These are phyloP conservation scores for Scaeva pyrastri DNA, from an alignment of 2,888 invertebrate species.

Conservation along the genomic window DNA sequence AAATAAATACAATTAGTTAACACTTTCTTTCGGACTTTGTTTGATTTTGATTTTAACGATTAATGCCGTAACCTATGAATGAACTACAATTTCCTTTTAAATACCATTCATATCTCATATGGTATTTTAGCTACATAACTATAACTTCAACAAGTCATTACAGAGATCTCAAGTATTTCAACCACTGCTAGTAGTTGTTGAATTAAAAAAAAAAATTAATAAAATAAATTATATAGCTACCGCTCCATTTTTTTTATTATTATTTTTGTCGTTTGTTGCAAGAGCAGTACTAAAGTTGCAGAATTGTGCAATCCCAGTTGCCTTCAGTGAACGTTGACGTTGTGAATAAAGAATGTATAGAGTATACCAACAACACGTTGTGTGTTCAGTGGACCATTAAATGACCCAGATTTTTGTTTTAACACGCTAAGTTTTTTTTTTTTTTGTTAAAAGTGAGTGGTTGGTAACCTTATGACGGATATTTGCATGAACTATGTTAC, in stretches of 20 bases:
- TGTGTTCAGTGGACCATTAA: conserved; percentile 35
- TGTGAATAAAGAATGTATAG: neutral
- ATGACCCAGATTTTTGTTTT: conserved; percentile 46
- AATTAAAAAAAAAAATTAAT: conserved; percentile 2
- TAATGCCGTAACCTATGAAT: no score
- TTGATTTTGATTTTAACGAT: no score
- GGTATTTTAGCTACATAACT: no score
- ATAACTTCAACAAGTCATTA: neutral
- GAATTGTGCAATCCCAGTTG: neutral
- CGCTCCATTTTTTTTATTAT: conserved; percentile 6
- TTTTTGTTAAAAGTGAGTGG: neutral
- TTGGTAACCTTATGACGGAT: neutral
- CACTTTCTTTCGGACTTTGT: no score
- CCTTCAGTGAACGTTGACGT: neutral
- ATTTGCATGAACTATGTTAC: conserved; percentile 32
- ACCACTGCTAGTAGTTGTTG: neutral
- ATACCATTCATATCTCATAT: neutral
- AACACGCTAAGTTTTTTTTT: neutral
- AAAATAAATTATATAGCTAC: neutral
- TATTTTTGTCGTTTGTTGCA: neutral
- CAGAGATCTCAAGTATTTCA: conserved; percentile 13
- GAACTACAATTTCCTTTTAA: neutral
- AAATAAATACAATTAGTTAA: no score
- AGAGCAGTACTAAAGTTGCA: neutral
- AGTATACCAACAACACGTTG: neutral